These are phyloP conservation scores for Festucalex cinctus DNA, from an alignment of 2,113 vertebrate genomes.

Conservation along the genomic window DNA sequence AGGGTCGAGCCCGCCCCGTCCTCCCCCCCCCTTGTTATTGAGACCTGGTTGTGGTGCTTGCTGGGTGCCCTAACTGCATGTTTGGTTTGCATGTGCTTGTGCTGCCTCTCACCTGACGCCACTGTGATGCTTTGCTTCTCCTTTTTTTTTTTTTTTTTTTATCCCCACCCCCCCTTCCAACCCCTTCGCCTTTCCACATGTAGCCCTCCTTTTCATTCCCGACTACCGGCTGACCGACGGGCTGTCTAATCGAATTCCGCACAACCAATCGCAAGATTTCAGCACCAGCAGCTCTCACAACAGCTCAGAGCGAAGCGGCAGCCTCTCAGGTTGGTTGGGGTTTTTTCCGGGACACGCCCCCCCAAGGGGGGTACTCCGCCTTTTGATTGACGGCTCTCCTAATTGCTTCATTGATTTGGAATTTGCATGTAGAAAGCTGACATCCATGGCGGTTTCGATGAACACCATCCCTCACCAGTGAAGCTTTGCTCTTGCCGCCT, in stretches of 20 bases:
- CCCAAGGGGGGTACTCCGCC: slow-evolving; percentile 14
- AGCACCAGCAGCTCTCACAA: slow-evolving; percentile 99
- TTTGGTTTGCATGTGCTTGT: slow-evolving; percentile 88
- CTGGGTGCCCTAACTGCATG: slow-evolving; percentile 89
- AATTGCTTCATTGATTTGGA: slow-evolving; percentile 57
- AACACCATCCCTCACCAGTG: slow-evolving; percentile 35
- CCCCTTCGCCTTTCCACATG: slow-evolving; percentile 80
- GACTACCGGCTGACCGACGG: slow-evolving; percentile 99
- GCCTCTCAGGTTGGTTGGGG: slow-evolving; percentile 97
- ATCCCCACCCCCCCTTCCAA: slow-evolving; percentile 78
- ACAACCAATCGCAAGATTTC: slow-evolving; percentile 99
- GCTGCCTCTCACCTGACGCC: slow-evolving; percentile 90
- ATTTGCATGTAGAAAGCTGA: slow-evolving; percentile 61
- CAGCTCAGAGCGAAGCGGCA: slow-evolving; percentile 99
- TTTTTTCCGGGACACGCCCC: slow-evolving; percentile 13
- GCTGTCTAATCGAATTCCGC: slow-evolving; percentile 99
- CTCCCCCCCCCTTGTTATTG: not conserved
- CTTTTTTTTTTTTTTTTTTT: not conserved
- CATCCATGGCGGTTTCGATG: slow-evolving; percentile 19
- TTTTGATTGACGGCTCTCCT: slow-evolving; percentile 49
- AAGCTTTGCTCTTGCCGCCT: slow-evolving; percentile 27
- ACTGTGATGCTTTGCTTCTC: slow-evolving; percentile 81
- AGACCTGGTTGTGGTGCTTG: slow-evolving; percentile 52
- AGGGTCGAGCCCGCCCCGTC: too few species aligned
- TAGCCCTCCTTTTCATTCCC: slow-evolving; percentile 99